Percentiles rank a stretch among this genome's conserved stretches.
Conservation (phyloP, 2,113 vertebrate species). For the Fulica atra region DNA sequence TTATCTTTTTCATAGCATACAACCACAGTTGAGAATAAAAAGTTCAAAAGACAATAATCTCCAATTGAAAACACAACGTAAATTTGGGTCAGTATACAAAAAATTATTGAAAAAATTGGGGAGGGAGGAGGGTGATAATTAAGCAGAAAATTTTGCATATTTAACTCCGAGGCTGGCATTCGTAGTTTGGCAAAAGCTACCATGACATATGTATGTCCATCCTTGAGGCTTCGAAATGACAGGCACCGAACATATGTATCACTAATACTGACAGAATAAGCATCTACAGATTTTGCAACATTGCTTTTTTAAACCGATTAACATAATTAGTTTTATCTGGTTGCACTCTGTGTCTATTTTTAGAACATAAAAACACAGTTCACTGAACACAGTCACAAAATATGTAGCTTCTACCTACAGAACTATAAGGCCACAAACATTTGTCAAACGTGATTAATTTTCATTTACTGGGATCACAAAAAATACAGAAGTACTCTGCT, state of each 20-base stretch:
- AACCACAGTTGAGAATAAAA: neutral
- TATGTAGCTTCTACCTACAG: neutral
- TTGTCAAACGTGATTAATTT: slow-evolving; percentile 38
- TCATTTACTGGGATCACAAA: neutral
- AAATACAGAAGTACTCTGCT: slow-evolving; percentile 6
- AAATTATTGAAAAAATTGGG: neutral
- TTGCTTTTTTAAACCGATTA: neutral
- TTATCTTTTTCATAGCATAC: neutral
- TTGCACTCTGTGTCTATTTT: slow-evolving; percentile 2
- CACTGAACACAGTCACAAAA: neutral
- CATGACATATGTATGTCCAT: neutral
- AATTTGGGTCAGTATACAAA: neutral
- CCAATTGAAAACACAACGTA: neutral
- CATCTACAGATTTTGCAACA: neutral
- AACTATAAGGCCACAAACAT: neutral
- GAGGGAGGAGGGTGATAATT: neutral
- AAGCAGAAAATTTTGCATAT: neutral
- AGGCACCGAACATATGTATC: neutral
- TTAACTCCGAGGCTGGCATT: neutral
- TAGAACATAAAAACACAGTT: neutral
- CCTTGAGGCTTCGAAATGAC: neutral
- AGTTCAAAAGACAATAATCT: neutral
- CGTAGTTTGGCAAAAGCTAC: neutral
- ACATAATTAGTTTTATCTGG: neutral
- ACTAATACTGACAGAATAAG: neutral